Evolutionary conservation across 2,888 invertebrate species (phyloP).

Genomic region (Drepana falcataria): DNA sequence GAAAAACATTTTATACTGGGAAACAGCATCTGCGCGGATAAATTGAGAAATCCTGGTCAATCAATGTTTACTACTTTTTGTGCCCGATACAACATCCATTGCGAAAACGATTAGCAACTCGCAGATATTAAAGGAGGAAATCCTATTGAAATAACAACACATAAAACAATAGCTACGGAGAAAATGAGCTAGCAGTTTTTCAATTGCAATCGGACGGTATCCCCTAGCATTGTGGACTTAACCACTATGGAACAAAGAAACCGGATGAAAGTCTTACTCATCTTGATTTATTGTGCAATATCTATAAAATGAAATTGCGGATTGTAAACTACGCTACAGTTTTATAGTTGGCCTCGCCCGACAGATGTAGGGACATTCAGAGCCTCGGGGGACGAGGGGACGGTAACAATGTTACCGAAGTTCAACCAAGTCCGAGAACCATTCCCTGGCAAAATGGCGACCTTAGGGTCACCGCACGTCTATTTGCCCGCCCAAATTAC

Average conservation of each 20-base stretch:
- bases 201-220: constrained; percentile 42
- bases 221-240: constrained; percentile 28
- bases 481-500: constrained; percentile 63
- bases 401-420: constrained; percentile 69
- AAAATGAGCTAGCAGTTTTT: constrained; percentile 52
- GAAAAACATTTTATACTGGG: constrained; percentile 63
- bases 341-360: constrained; percentile 57
- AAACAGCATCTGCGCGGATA: constrained; percentile 58
- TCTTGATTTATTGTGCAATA: constrained; percentile 58
- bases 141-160: constrained; percentile 32
- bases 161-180: constrained; percentile 39
- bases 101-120: constrained; percentile 35
- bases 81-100: constrained; percentile 30
- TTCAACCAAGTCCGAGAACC: constrained; percentile 65
- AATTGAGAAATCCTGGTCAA: constrained; percentile 50
- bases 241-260: constrained; percentile 41
- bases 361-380: constrained; percentile 66
- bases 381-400: constrained; percentile 64
- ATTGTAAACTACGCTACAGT: constrained; percentile 57
- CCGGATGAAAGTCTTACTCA: constrained; percentile 41
- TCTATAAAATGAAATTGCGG: constrained; percentile 62
- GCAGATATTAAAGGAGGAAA: constrained; percentile 35
- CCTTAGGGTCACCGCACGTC: constrained; percentile 61
- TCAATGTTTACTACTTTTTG: constrained; percentile 22
- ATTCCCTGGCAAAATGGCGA: constrained; percentile 61